These are phyloP conservation scores for Phocoena sinus DNA, from an alignment of 2,113 vertebrate genomes.

Conservation along the genomic window DNA sequence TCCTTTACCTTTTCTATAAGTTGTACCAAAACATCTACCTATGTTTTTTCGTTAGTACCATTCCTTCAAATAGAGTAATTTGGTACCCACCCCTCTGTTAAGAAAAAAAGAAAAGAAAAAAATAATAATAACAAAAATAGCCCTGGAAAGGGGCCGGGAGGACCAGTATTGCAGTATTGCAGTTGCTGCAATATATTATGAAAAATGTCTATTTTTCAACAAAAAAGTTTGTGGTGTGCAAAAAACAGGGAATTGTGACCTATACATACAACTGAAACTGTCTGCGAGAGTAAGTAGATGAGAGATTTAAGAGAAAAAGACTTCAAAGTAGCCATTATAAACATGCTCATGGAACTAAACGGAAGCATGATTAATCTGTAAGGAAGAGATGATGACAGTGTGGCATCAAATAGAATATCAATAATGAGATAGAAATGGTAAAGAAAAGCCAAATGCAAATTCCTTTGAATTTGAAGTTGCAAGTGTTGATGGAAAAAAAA, in stretches of 20 bases:
- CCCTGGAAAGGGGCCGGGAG: neutral
- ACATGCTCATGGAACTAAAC: neutral
- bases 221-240: neutral
- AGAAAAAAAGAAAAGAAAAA: neutral
- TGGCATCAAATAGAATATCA: neutral
- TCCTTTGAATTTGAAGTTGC: neutral
- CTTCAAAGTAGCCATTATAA: neutral
- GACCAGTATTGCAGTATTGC: neutral
- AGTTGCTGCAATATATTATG: neutral
- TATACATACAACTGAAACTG: neutral
- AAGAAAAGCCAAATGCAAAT: neutral
- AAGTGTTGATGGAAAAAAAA: neutral
- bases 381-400: neutral
- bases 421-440: neutral
- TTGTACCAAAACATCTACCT: neutral
- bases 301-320: neutral
- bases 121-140: neutral
- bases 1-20: neutral
- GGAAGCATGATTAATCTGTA: neutral
- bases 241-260: neutral
- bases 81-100: neutral
- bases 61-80: neutral
- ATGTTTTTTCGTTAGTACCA: neutral
- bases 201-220: neutral
- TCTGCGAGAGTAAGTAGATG: neutral